phyloP scores from a whole-genome alignment of 1,140 invertebrate genomes.

The Aphaenogaster floridana region DNA sequence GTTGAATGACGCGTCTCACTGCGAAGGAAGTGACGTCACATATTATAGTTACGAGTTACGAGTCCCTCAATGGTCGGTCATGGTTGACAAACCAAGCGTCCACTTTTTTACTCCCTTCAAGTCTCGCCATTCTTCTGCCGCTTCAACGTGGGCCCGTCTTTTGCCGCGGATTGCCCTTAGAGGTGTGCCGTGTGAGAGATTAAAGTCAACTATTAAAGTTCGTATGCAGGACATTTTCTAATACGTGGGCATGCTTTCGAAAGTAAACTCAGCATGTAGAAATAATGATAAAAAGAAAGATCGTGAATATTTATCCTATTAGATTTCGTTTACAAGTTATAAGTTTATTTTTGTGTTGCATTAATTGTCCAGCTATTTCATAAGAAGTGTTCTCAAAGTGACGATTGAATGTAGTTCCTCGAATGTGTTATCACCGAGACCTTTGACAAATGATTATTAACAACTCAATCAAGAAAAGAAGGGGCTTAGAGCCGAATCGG shows the following conservation, averaged over 20 bases:
- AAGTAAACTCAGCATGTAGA: neutral
- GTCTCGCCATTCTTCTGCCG: slow-evolving; percentile 75
- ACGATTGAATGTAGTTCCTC: neutral
- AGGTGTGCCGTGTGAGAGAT: slow-evolving; percentile 40
- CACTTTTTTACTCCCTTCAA: slow-evolving; percentile 74
- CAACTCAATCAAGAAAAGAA: no score
- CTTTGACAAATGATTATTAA: neutral
- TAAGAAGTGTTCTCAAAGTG: neutral
- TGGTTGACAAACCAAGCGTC: slow-evolving; percentile 85
- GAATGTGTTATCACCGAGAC: neutral
- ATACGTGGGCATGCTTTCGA: neutral
- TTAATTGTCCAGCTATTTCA: neutral
- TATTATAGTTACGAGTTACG: slow-evolving; percentile 81
- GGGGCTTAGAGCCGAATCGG: no score
- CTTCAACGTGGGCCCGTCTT: slow-evolving; percentile 66
- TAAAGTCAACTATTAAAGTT: slow-evolving; percentile 13
- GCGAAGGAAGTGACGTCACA: slow-evolving; percentile 83
- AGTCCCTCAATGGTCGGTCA: slow-evolving; percentile 78
- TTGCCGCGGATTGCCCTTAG: slow-evolving; percentile 40
- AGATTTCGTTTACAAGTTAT: neutral
- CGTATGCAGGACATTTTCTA: neutral
- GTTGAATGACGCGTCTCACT: slow-evolving; percentile 67
- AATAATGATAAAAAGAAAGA: neutral
- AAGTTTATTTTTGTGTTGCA: neutral
- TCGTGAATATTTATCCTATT: neutral